phyloP scores from a whole-genome alignment of 2,797 vertebrate species.

The Streptopelia turtur region DNA sequence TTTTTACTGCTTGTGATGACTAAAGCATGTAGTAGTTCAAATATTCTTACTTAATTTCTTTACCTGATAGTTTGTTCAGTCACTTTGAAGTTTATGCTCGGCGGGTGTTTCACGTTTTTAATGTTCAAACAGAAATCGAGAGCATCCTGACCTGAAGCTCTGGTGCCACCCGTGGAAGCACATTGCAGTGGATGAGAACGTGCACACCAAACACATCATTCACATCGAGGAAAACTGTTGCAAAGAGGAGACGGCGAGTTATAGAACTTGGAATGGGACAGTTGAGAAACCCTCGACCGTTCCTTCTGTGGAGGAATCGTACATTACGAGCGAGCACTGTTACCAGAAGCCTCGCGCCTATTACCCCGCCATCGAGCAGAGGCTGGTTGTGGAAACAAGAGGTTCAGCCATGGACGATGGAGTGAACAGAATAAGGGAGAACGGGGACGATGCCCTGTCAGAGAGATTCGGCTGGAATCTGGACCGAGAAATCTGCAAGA shows the following conservation, averaged over 20 bases:
- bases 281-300: constrained; percentile 80
- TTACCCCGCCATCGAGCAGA: constrained; percentile 93
- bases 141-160: constrained; percentile 91
- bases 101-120: not conserved
- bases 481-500: constrained; percentile 80
- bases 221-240: constrained; percentile 74
- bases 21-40: not conserved
- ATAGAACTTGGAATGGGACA: constrained; percentile 84
- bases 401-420: constrained; percentile 89
- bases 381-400: constrained; percentile 92
- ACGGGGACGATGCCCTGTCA: constrained; percentile 84
- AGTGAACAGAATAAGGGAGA: constrained; percentile 84
- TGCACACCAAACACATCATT: constrained; percentile 74
- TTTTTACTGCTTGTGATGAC: not conserved
- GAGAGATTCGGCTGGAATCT: constrained; percentile 81
- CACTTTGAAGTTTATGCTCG: not conserved
- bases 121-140: constrained; percentile 82
- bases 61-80: not conserved
- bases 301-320: constrained; percentile 87
- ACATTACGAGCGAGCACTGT: constrained; percentile 97
- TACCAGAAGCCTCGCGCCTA: constrained; percentile 96
- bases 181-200: constrained; percentile 78
- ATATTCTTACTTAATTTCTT: not conserved
- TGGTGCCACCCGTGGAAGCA: constrained; percentile 94
- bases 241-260: constrained; percentile 73